Conservation (phyloP, 92 coral and sea anemone species). For the Metridium senile region DNA sequence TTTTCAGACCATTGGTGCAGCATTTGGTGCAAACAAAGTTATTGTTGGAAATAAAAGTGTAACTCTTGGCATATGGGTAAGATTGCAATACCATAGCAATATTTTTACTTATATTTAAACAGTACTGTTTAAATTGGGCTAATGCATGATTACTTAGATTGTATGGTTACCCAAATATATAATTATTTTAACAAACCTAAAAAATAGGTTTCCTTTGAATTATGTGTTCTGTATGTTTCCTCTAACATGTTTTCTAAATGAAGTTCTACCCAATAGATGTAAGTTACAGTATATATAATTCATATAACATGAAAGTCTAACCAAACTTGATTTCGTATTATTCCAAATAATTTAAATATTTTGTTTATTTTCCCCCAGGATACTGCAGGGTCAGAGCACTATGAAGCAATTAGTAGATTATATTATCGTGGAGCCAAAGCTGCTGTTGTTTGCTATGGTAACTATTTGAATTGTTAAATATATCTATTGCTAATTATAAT, state of each 20-base stretch:
- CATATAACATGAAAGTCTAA: no score
- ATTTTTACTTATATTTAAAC: not conserved
- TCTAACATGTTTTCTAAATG: no score
- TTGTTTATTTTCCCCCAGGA: slow-evolving; percentile 56
- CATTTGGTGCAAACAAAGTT: slow-evolving; percentile 85
- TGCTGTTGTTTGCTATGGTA: slow-evolving; percentile 97
- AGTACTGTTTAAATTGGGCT: not conserved
- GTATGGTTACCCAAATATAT: no score
- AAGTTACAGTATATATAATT: no score
- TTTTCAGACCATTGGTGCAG: slow-evolving; percentile 94
- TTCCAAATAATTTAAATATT: not conserved
- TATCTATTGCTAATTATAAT: no score
- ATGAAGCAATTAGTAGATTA: slow-evolving; percentile 97
- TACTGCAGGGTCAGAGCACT: slow-evolving; percentile 98
- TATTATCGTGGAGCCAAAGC: slow-evolving; percentile 98
- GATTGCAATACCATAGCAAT: not conserved
- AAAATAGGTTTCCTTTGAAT: no score
- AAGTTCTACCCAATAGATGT: no score
- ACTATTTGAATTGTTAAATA: not conserved
- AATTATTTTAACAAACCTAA: no score
- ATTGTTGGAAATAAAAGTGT: slow-evolving; percentile 64
- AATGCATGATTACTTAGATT: not conserved
- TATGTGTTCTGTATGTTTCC: no score
- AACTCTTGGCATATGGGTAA: slow-evolving; percentile 94
- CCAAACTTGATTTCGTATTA: no score